Percentiles rank a stretch among this genome's conserved stretches.
Evolutionary conservation across 2,797 vertebrate species (phyloP).

Genomic region (Peromyscus nudipes): DNA sequence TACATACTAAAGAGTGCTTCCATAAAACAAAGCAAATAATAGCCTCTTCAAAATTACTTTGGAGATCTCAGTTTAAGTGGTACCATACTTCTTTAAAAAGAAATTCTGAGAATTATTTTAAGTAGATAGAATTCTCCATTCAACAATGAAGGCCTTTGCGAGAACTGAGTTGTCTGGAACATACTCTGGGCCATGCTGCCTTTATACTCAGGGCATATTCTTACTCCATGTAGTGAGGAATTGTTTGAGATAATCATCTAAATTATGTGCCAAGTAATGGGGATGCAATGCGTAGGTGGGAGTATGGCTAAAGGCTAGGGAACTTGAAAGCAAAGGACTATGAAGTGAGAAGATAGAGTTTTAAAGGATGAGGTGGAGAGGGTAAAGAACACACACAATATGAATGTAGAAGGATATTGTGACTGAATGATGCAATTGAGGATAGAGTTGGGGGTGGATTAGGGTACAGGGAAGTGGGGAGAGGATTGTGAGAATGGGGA

Average conservation of each 20-base stretch:
- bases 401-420: background rate
- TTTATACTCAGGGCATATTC: background rate
- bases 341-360: background rate
- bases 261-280: background rate
- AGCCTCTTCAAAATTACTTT: background rate
- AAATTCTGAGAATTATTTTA: background rate
- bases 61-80: background rate
- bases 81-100: background rate
- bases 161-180: background rate
- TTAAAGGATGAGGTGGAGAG: background rate
- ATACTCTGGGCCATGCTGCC: background rate
- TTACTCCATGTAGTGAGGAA: background rate
- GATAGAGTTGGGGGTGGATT: accelerated
- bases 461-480: background rate
- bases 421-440: background rate
- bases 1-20: background rate
- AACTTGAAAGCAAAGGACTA: background rate
- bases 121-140: background rate
- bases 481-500: background rate
- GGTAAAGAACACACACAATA: background rate
- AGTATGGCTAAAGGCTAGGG: too few species aligned
- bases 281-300: too few species aligned
- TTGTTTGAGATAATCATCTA: background rate
- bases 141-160: background rate
- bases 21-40: background rate